Evolutionary conservation across 1,140 invertebrate genomes (phyloP).

Genomic region (Dreissena rostriformis): DNA sequence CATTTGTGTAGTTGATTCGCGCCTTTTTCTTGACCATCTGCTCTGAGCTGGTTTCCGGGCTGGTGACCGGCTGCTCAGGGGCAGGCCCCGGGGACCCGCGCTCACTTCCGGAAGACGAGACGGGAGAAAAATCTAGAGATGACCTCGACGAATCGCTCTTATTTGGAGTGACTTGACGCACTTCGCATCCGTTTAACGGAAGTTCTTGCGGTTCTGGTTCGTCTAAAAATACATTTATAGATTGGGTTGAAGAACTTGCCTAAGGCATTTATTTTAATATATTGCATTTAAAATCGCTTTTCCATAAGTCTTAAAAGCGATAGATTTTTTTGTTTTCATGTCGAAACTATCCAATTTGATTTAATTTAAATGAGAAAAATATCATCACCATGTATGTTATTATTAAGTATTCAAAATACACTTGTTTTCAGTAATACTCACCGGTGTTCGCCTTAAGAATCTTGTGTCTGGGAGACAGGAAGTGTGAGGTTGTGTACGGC

Average conservation of each 20-base stretch:
- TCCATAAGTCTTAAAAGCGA: too few species aligned
- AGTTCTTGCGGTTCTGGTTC: background rate
- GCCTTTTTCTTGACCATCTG: slow-evolving; percentile 60
- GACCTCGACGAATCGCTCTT: slow-evolving; percentile 60
- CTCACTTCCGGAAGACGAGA: slow-evolving; percentile 39
- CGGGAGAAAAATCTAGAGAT: slow-evolving; percentile 45
- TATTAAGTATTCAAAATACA: too few species aligned
- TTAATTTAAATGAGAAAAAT: too few species aligned
- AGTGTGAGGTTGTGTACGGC: slow-evolving; percentile 40
- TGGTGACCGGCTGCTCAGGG: background rate
- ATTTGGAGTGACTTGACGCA: slow-evolving; percentile 21
- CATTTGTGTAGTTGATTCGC: slow-evolving; percentile 66
- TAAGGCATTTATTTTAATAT: too few species aligned
- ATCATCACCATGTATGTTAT: too few species aligned
- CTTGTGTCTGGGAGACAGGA: slow-evolving; percentile 39
- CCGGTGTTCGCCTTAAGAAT: background rate
- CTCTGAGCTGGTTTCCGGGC: slow-evolving; percentile 12
- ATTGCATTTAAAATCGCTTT: too few species aligned
- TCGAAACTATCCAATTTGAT: too few species aligned
- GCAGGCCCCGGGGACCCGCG: slow-evolving; percentile 12
- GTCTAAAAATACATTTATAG: too few species aligned
- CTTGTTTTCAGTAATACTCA: too few species aligned
- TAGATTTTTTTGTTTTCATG: too few species aligned
- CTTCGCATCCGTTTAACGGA: slow-evolving; percentile 23
- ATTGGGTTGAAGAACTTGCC: too few species aligned